Evolutionary conservation across 2,113 vertebrate genomes (phyloP).

Genomic region (Eclectus roratus): DNA sequence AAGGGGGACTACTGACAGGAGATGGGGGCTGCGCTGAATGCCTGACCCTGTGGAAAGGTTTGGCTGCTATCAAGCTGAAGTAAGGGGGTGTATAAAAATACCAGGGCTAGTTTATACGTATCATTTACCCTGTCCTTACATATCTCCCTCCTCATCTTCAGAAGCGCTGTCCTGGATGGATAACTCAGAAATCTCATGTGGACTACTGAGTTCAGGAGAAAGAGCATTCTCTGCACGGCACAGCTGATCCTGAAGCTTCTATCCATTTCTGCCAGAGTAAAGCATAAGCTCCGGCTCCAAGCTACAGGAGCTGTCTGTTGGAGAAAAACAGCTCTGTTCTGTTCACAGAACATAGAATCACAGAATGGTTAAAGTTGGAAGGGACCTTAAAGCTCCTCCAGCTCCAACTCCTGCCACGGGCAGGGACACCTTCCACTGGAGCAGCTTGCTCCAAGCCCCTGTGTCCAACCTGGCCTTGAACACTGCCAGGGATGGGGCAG

Average conservation of each 20-base stretch:
- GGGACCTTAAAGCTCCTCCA: not conserved
- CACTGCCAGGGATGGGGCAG: not conserved
- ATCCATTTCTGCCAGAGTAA: not conserved
- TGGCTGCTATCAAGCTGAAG: not conserved
- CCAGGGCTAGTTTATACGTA: not conserved
- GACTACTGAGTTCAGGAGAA: not conserved
- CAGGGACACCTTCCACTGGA: not conserved
- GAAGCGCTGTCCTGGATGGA: accelerated
- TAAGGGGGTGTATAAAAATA: not conserved
- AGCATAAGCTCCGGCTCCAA: not conserved
- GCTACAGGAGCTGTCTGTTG: not conserved
- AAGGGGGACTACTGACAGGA: not conserved
- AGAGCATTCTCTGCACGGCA: not conserved
- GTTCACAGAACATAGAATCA: not conserved
- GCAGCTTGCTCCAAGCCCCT: not conserved
- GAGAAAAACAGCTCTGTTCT: not conserved
- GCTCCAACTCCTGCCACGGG: not conserved
- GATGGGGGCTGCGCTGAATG: not conserved
- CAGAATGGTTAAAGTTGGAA: not conserved
- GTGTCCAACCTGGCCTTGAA: not conserved
- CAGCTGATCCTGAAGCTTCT: not conserved
- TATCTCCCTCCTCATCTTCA: not conserved
- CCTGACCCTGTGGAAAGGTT: not conserved
- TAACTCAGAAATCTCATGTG: not conserved
- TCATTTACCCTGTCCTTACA: not conserved